Evolutionary conservation across 2,888 invertebrate genomes (phyloP).

Genomic region (Sphecodes monilicornis): DNA sequence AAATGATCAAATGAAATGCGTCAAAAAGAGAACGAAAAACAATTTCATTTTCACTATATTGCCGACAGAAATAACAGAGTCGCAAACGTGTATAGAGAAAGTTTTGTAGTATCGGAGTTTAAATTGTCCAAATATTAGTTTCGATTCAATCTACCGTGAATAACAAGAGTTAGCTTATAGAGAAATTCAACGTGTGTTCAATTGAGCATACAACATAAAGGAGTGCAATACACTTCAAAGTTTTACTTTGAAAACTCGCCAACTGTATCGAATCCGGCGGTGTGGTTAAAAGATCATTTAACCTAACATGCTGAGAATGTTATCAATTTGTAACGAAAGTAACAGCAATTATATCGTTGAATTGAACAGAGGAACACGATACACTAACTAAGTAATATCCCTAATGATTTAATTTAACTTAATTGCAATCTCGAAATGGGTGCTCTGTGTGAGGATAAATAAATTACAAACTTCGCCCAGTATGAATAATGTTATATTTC

Average conservation of each 20-base stretch:
- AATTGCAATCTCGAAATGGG: slow-evolving; percentile 18
- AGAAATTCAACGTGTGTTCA: slow-evolving; percentile 23
- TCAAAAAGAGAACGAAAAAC: not conserved
- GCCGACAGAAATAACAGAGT: not conserved
- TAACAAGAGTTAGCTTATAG: slow-evolving; percentile 6
- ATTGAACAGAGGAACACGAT: not conserved
- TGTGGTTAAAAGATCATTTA: slow-evolving; percentile 17
- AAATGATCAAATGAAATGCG: not conserved
- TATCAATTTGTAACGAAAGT: slow-evolving; percentile 17
- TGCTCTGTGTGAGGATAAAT: not conserved
- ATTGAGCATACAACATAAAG: slow-evolving; percentile 29
- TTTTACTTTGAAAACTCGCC: slow-evolving; percentile 13
- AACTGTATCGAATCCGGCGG: not conserved
- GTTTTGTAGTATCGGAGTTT: no score
- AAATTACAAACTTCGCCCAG: not conserved
- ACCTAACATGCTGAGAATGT: not conserved
- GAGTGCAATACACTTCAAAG: not conserved
- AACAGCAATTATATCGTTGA: not conserved
- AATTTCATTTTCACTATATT: not conserved
- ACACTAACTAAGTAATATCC: slow-evolving; percentile 16
- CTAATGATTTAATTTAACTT: slow-evolving; percentile 16
- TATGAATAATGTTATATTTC: not conserved
- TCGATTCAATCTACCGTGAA: slow-evolving; percentile 1
- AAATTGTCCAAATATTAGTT: slow-evolving; percentile 9
- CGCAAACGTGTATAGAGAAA: not conserved